Evolutionary conservation across 2,113 vertebrate genomes (phyloP).

Genomic region (Setophaga kirtlandii): DNA sequence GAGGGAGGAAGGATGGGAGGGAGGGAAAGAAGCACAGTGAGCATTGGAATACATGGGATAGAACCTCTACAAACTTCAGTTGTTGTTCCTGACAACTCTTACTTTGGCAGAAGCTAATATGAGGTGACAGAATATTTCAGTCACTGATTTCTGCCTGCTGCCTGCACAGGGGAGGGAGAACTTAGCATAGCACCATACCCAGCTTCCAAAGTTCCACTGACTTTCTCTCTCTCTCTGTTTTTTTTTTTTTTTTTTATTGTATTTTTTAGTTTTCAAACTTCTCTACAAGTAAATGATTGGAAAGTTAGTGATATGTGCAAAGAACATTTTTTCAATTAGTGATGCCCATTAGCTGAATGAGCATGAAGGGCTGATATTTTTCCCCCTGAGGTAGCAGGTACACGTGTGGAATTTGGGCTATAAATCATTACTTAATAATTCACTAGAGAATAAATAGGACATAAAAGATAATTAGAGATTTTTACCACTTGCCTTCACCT

Average conservation of each 20-base stretch:
- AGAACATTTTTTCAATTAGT: slow-evolving; percentile 70
- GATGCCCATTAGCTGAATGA: slow-evolving; percentile 61
- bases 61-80: not conserved
- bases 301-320: slow-evolving; percentile 63
- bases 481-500: slow-evolving; percentile 67
- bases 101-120: not conserved
- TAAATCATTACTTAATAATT: slow-evolving; percentile 72
- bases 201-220: not conserved
- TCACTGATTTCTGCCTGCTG: not conserved
- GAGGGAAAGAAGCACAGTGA: not conserved
- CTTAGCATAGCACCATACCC: not conserved
- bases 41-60: not conserved
- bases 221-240: not conserved
- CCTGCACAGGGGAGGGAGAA: not conserved
- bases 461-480: slow-evolving; percentile 72
- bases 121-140: slow-evolving; percentile 12
- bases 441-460: slow-evolving; percentile 71
- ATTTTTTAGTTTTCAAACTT: slow-evolving; percentile 41
- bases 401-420: slow-evolving; percentile 61
- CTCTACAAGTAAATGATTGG: slow-evolving; percentile 48
- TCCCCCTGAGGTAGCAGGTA: slow-evolving; percentile 64
- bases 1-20: too few species aligned
- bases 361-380: slow-evolving; percentile 49
- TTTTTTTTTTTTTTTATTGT: not conserved
- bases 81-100: not conserved